Conservation (phyloP, 35 echinoderm and acorn worm genomes). For the Stichopus chloronotus region DNA sequence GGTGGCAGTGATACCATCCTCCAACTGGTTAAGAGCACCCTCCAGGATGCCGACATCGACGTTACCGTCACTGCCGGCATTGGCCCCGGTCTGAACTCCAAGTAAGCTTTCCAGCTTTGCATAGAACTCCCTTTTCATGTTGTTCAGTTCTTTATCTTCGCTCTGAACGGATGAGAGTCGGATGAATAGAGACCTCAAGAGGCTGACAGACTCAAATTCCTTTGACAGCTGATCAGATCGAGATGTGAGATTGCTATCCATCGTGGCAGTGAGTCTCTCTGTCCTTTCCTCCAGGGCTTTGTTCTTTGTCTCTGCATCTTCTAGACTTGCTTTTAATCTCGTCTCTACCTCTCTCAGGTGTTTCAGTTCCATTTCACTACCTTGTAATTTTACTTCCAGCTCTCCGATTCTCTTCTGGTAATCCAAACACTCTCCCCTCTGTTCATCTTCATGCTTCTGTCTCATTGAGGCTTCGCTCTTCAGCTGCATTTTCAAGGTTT, state of each 20-base stretch:
- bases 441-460: slow-evolving; percentile 46
- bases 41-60: neutral
- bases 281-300: slow-evolving; percentile 23
- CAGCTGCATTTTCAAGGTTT: slow-evolving; percentile 49
- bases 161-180: slow-evolving; percentile 27
- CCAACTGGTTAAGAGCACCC: slow-evolving; percentile 8
- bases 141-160: slow-evolving; percentile 34
- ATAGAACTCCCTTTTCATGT: slow-evolving; percentile 48
- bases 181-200: slow-evolving; percentile 32
- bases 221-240: slow-evolving; percentile 28
- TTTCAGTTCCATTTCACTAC: slow-evolving; percentile 28
- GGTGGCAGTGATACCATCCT: slow-evolving; percentile 16
- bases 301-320: slow-evolving; percentile 29
- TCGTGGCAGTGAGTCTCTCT: slow-evolving; percentile 22
- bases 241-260: slow-evolving; percentile 36
- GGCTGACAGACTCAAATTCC: slow-evolving; percentile 39
- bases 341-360: slow-evolving; percentile 15
- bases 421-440: slow-evolving; percentile 18
- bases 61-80: neutral
- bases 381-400: slow-evolving; percentile 19
- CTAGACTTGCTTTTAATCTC: slow-evolving; percentile 12
- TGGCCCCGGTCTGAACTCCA: neutral
- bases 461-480: slow-evolving; percentile 29
- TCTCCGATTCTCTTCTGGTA: slow-evolving; percentile 31
- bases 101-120: slow-evolving; percentile 31